Conservation (phyloP, 2,797 vertebrate species). For the Aldrovandia affinis region DNA sequence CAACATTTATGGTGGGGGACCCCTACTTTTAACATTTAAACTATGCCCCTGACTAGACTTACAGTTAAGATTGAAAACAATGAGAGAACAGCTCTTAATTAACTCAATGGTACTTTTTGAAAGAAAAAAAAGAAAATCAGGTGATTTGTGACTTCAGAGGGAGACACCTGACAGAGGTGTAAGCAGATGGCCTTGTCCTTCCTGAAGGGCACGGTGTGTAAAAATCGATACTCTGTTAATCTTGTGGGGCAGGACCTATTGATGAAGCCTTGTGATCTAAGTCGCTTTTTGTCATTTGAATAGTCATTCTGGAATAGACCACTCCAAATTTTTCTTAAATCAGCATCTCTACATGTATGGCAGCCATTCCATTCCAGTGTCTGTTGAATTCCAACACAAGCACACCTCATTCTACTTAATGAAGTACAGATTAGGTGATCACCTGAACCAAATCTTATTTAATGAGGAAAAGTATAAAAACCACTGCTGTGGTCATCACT, state of each 20-base stretch:
- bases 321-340: too few relatives aligned
- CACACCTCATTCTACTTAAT: too few relatives aligned
- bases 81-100: background rate
- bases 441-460: too few relatives aligned
- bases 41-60: background rate
- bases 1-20: too few relatives aligned
- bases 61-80: background rate
- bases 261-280: background rate
- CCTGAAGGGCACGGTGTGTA: background rate
- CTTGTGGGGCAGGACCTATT: background rate
- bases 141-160: background rate
- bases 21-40: too few relatives aligned
- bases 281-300: background rate
- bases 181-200: background rate
- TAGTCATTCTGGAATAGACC: too few relatives aligned
- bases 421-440: too few relatives aligned
- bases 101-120: background rate
- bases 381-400: too few relatives aligned
- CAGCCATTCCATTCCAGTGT: too few relatives aligned
- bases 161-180: background rate
- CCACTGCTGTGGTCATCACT: too few relatives aligned
- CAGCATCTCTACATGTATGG: too few relatives aligned
- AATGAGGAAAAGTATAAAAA: too few relatives aligned
- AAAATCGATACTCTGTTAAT: background rate
- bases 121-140: background rate